Evolutionary conservation across 2,797 vertebrate species (phyloP), one percentile per base, ranked within the genome.

Genomic region (Zenarchopterus dispar): DNA sequence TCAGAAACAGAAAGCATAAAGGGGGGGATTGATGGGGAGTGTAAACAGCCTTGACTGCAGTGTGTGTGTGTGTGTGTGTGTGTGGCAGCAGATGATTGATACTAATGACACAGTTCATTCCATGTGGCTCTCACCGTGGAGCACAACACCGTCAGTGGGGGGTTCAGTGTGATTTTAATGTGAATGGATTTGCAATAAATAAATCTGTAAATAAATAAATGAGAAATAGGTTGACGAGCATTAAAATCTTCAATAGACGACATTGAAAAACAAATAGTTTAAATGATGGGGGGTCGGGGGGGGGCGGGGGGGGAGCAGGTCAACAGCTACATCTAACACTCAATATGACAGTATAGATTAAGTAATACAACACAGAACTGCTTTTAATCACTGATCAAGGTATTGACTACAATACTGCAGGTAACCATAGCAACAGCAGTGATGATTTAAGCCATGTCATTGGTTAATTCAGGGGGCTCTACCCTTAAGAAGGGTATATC

Each of bases 71-170:
- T 44, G 41, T 52, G 49, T 28, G 48, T 10, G 42, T 53, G 55
- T 60, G 24, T 58, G 58, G 70, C 52, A 51, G 54, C 60, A 52
- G 60, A 70, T 80, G 61, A 75, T 59, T 50, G 62, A 75, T 67
- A 63, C 56, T 59, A 67, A 78, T 46, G 44, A 28, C 19, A 11
- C 11, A 18, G 59, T 70, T 80, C 59, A 51, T 77, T 77, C 47
- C 39, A 67, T 66, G 36, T 43, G 61, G 47, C 57, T 67, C 44
- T 81, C 56, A 59, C 39, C 57, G 47, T 46, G 46, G 24, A 74
- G 62, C 53, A n/a, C 49, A 36, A 6, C 31, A 56, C 28, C 55
- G 55, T 39, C 22, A 0, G n/a, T 3, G 18, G 21, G 41, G 39
- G 41, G 36, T 23, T 39, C 23, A 7, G 46, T 61, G 58, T 9